Percentiles rank a stretch among this genome's conserved stretches.
Evolutionary conservation across 2,797 vertebrate species (phyloP).

Genomic region (Scarus forsteni): DNA sequence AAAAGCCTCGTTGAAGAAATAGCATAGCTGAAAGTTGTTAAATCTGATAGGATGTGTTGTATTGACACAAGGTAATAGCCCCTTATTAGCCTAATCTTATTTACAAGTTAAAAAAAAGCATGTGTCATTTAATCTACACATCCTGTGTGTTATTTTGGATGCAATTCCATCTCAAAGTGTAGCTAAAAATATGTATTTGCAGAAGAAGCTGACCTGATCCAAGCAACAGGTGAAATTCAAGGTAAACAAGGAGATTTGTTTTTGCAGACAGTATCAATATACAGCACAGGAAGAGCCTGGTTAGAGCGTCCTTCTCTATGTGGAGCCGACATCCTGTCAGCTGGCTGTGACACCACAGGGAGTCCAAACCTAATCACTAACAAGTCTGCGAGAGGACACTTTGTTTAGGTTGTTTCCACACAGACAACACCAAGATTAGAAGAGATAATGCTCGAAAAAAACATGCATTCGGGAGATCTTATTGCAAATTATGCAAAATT

Average conservation of each 20-base stretch:
- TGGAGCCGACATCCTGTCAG: constrained; percentile 72
- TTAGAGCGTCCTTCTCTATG: constrained; percentile 64
- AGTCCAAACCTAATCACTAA: constrained; percentile 46
- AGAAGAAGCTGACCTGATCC: constrained; percentile 20
- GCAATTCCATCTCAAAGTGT: constrained; percentile 8
- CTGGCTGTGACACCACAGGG: constrained; percentile 51
- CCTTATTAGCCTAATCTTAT: constrained; percentile 30
- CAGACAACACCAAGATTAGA: constrained; percentile 26
- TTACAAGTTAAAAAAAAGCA: constrained; percentile 56
- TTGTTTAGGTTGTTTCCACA: constrained; percentile 42
- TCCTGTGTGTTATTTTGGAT: constrained; percentile 53
- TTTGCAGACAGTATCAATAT: constrained; percentile 39
- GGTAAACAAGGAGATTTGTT: constrained; percentile 22
- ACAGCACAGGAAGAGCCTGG: constrained; percentile 58
- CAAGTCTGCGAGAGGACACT: constrained; percentile 35
- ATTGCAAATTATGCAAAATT: too few relatives aligned
- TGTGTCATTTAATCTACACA: constrained; percentile 43
- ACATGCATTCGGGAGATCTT: neutral
- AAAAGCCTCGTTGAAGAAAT: too few relatives aligned
- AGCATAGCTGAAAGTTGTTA: neutral
- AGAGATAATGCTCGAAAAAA: constrained; percentile 18
- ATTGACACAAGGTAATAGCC: neutral
- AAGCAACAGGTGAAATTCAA: constrained; percentile 40
- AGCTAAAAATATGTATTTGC: constrained; percentile 39
- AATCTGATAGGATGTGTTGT: constrained; percentile 3